Base-by-base conservation (phyloP, 2,113 vertebrate genomes). In the Aegotheles bennettii region DNA sequence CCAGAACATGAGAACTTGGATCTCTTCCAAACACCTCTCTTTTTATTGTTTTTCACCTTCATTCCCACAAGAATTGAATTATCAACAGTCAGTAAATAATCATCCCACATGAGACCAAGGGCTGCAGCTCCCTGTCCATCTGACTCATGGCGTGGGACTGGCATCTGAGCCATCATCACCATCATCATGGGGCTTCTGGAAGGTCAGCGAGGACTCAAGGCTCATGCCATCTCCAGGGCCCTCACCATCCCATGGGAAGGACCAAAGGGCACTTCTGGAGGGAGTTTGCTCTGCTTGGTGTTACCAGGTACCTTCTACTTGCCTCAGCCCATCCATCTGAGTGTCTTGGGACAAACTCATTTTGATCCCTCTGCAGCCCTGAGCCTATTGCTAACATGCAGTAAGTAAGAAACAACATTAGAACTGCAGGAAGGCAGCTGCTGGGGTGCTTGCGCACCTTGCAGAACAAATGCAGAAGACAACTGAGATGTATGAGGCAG, bases 281-380 rank as follows among this genome's bases (percentile, higher is more conserved):
- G 20, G 16, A 24, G 14, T 67, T 42, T 73, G 33, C 42, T 71
- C 54, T 68, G 25, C 31, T 29, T 7, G 4, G 11, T 50, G 23
- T 77, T 84, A 42, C 68, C n/a, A 36, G 16, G 23, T 54, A 24
- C n/a, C 79, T 77, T 64, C 42, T 7, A 4, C 74, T 90, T 61
- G 35, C 57, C 50, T 61, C 4, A 3, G 26, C 48, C 67, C 1
- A 0, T 54, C 40, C 56, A 63, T 35, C 21, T 0, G 2, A 65
- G 60, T 3, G 12, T 53, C 60, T 29, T 20, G 23, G 23, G 59
- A 59, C 33, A 29, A 33, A 45, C 25, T 56, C 64, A 25, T 59
- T 64, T 51, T 36, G 63, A n/a, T 29, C 19, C 67, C 50, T 70
- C 67, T 75, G 35, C n/a, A 50, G 68, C 16, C 2, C 24, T 0